Conservation (phyloP, 2,888 invertebrate species). For the Ophraella communa region DNA sequence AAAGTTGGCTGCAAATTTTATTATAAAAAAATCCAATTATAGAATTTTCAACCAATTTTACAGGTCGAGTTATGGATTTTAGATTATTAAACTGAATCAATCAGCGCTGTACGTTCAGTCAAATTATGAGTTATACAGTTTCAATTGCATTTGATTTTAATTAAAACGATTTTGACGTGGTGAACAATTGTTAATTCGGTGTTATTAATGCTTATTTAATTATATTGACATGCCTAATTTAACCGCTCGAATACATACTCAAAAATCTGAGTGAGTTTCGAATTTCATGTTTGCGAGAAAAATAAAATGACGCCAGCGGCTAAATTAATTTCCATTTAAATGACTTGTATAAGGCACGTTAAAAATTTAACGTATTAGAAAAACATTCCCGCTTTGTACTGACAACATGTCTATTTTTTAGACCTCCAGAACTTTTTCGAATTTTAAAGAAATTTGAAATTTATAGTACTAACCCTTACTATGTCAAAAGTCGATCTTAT, state of each 20-base stretch:
- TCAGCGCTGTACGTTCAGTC: neutral
- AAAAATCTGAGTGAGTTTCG: neutral
- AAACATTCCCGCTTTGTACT: too few species aligned
- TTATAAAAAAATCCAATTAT: neutral
- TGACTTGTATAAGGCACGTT: neutral
- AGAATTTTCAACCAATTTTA: neutral
- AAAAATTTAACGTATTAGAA: too few species aligned
- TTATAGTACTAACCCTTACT: too few species aligned
- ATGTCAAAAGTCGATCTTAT: too few species aligned
- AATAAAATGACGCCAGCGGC: neutral
- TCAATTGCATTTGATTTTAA: neutral
- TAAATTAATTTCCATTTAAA: neutral
- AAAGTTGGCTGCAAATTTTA: too few species aligned
- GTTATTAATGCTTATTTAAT: slow-evolving; percentile 6
- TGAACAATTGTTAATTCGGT: neutral
- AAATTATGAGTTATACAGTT: neutral
- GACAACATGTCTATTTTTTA: too few species aligned
- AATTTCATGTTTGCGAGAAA: neutral
- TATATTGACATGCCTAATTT: neutral
- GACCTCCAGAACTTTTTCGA: too few species aligned
- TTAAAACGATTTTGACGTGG: neutral
- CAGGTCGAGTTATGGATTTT: neutral
- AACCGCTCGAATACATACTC: neutral
- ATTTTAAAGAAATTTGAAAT: too few species aligned
- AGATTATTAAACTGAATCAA: neutral